These are phyloP conservation scores for Clarias magur DNA, from an alignment of 2,113 vertebrate genomes.

Conservation along the genomic window DNA sequence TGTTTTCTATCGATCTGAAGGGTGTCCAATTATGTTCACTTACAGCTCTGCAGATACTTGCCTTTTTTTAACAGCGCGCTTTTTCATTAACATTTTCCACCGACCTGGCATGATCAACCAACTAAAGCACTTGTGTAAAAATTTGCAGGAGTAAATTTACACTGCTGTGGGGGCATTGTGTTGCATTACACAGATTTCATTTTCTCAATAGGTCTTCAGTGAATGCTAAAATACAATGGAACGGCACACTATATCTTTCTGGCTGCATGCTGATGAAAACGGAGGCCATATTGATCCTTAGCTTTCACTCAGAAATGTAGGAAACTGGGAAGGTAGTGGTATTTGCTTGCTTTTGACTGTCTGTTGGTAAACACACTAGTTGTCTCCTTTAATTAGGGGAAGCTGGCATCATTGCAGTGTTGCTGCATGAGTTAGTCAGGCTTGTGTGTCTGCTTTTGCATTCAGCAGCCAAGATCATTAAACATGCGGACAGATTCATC, in stretches of 20 bases:
- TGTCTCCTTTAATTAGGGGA: slow-evolving; percentile 43
- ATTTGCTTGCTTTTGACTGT: slow-evolving; percentile 28
- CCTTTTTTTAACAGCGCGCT: slow-evolving; percentile 27
- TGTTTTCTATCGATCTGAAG: slow-evolving; percentile 51
- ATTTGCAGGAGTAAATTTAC: slow-evolving; percentile 41
- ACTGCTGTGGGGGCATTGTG: slow-evolving; percentile 24
- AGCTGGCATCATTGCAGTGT: slow-evolving; percentile 41
- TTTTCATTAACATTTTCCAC: slow-evolving; percentile 49
- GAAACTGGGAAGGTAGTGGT: slow-evolving; percentile 34
- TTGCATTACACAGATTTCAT: slow-evolving; percentile 20
- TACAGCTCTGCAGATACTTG: slow-evolving; percentile 32
- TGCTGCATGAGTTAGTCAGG: slow-evolving; percentile 26
- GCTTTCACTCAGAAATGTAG: slow-evolving; percentile 31
- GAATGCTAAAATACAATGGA: slow-evolving; percentile 11
- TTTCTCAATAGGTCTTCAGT: slow-evolving; percentile 25
- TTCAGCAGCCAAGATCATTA: slow-evolving; percentile 34
- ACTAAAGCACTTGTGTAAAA: slow-evolving; percentile 42
- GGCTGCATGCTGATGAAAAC: slow-evolving; percentile 1
- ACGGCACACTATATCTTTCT: not conserved
- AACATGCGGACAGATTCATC: slow-evolving; percentile 25
- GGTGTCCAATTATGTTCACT: slow-evolving; percentile 42
- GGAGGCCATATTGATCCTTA: not conserved
- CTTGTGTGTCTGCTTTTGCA: slow-evolving; percentile 22
- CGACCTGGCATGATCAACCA: not conserved
- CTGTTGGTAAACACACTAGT: slow-evolving; percentile 16